These are phyloP conservation scores for Rhodophaea formosa DNA, from an alignment of 2,888 invertebrate genomes.

Conservation along the genomic window DNA sequence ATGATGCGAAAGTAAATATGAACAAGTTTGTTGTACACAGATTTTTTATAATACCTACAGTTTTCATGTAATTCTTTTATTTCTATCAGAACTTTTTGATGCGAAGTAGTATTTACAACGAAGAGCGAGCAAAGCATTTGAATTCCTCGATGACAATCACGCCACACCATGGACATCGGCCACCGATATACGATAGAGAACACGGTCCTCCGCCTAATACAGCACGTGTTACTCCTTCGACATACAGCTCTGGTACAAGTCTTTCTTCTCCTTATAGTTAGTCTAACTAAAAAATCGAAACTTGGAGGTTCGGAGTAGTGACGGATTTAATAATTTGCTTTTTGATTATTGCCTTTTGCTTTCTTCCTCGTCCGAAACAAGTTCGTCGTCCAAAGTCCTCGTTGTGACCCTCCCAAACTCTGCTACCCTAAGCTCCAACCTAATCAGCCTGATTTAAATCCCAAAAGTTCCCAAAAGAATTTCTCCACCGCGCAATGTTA, in stretches of 20 bases:
- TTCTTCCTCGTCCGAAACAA: too few relatives aligned
- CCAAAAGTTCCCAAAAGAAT: too few relatives aligned
- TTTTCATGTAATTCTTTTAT: background rate
- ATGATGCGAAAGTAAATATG: constrained; percentile 57
- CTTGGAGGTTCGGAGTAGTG: too few relatives aligned
- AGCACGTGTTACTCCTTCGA: constrained; percentile 34
- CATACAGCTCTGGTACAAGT: constrained; percentile 38
- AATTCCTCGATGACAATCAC: constrained; percentile 48
- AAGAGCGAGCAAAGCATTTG: constrained; percentile 43
- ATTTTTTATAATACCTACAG: too few relatives aligned
- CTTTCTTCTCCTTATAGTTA: background rate
- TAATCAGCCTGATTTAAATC: too few relatives aligned
- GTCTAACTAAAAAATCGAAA: too few relatives aligned
- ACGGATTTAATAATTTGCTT: too few relatives aligned
- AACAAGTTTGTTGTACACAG: background rate
- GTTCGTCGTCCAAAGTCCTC: too few relatives aligned
- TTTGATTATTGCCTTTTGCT: too few relatives aligned
- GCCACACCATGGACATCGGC: constrained; percentile 39
- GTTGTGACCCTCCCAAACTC: too few relatives aligned
- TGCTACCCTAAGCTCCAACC: too few relatives aligned
- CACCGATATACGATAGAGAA: constrained; percentile 30
- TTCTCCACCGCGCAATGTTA: too few relatives aligned
- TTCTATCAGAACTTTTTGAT: constrained; percentile 51
- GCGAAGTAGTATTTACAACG: constrained; percentile 46
- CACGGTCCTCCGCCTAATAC: constrained; percentile 26